Percentiles rank a stretch among this genome's conserved stretches.
Evolutionary conservation across 2,888 invertebrate species (phyloP).

Genomic region (Cyrtodaria siliqua): DNA sequence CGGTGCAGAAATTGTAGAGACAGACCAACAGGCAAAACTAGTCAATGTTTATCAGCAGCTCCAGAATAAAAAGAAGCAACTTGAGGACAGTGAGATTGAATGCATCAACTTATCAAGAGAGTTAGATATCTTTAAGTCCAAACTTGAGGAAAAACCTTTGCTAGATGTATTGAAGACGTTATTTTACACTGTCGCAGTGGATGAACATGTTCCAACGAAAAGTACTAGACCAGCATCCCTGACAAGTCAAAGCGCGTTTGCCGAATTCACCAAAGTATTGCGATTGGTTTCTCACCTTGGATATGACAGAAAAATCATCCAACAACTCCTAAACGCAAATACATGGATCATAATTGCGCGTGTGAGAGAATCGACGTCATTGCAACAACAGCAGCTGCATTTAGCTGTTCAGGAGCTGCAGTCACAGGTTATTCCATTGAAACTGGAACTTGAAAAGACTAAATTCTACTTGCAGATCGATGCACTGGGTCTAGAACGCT

Average conservation of each 20-base stretch:
- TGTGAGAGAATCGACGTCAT: not conserved
- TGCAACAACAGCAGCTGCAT: not conserved
- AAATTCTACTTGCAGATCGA: constrained; percentile 5
- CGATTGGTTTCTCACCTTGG: not conserved
- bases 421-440: constrained; percentile 3
- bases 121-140: not conserved
- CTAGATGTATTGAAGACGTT: not conserved
- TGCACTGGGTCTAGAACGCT: constrained; percentile 2
- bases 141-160: not conserved
- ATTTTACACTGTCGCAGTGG: constrained; percentile 1
- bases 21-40: constrained; percentile 30
- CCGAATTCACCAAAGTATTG: not conserved
- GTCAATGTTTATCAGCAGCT: constrained; percentile 40
- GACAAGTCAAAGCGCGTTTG: constrained; percentile 9
- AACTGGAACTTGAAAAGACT: constrained; percentile 10
- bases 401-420: constrained; percentile 1
- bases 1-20: constrained; percentile 16
- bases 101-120: not conserved
- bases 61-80: constrained; percentile 10
- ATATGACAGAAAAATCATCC: constrained; percentile 15
- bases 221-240: not conserved
- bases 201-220: not conserved
- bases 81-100: constrained; percentile 25
- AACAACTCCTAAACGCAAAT: constrained; percentile 4
- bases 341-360: constrained; percentile 8